Evolutionary conservation across 2,113 vertebrate species (phyloP), one percentile per base, ranked within the genome.

Genomic region (Garra rufa): DNA sequence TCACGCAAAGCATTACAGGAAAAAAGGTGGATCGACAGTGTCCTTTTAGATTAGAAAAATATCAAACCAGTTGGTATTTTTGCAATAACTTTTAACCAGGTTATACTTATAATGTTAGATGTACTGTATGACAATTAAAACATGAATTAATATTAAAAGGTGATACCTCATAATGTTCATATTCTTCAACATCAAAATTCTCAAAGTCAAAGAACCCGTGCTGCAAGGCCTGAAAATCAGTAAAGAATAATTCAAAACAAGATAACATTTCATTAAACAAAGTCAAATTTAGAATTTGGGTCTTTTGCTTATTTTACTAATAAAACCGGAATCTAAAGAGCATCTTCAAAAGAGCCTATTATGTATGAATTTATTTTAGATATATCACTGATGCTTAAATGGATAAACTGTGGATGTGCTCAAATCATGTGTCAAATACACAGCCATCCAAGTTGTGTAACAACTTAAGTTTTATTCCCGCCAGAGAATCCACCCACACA

Each of bases 111-210:
- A 24, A 59, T 24, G n/a, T 59, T 59, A 24, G 24, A 4, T 28
- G 28, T 13, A 14, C 28, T 63, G 6, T 38, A 19, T 67, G 28
- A 52, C 5, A 78, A 24, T 19, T 4, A 30, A 79, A 5, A 50
- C 50, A 52, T 48, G 14, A 52, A 52, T 52, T 11, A 50, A 44
- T 30, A 30, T 13, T 43, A 24, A 46, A 67, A 67, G 61, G 10
- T 4, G 74, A 92, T 91, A 97, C 97, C 97, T 98, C 97, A 78
- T 97, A 98, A 92, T 98, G 96, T 87, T 99, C 97, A 88, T 99
- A 98, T 88, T 98, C 96, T 87, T 97, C 96, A 89, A 95, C 96
- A 88, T 96, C 93, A 92, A 99, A 99, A 34, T 90, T 95, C 87
- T 96, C 96, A 91, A 98, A 98, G 94, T 98, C 95, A 90, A 98